phyloP scores from a whole-genome alignment of 2,888 invertebrate genomes.

The Watsonalla cultraria region DNA sequence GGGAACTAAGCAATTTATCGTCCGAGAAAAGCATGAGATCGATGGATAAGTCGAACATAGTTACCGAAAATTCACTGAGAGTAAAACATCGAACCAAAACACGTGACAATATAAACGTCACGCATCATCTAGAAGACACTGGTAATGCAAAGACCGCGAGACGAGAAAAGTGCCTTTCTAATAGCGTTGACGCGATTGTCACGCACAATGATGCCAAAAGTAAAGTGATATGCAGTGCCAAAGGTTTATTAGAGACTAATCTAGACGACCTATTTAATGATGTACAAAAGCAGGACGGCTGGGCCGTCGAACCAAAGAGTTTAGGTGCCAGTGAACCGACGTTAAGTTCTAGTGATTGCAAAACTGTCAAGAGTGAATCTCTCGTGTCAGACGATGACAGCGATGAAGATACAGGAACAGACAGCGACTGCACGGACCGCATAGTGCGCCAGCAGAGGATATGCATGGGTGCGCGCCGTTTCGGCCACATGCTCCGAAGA shows the following conservation, averaged over 20 bases:
- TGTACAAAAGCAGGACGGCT: slow-evolving; percentile 49
- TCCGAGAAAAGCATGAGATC: slow-evolving; percentile 32
- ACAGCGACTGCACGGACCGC: slow-evolving; percentile 67
- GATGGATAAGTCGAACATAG: slow-evolving; percentile 37
- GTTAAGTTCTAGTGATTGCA: slow-evolving; percentile 50
- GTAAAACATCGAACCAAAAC: slow-evolving; percentile 62
- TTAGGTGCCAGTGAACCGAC: slow-evolving; percentile 70
- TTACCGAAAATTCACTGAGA: slow-evolving; percentile 54
- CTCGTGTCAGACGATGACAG: slow-evolving; percentile 65
- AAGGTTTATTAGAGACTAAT: slow-evolving; percentile 77
- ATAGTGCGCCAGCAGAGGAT: slow-evolving; percentile 62
- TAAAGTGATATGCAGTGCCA: slow-evolving; percentile 76
- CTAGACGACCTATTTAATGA: slow-evolving; percentile 71
- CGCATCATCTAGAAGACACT: slow-evolving; percentile 34
- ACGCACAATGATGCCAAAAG: slow-evolving; percentile 57
- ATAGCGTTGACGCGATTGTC: slow-evolving; percentile 63
- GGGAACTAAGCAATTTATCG: slow-evolving; percentile 37
- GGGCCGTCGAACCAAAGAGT: slow-evolving; percentile 57
- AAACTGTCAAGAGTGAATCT: slow-evolving; percentile 53
- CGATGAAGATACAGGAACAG: slow-evolving; percentile 60
- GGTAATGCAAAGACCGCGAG: slow-evolving; percentile 37
- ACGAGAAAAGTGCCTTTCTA: slow-evolving; percentile 61
- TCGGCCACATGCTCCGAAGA: slow-evolving; percentile 64
- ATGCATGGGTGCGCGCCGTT: slow-evolving; percentile 67
- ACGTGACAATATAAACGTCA: slow-evolving; percentile 46